Percentiles rank a stretch among this genome's conserved stretches.
These are phyloP conservation scores for Andrena marginata DNA, from an alignment of 2,888 invertebrate genomes.

Conservation along the genomic window DNA sequence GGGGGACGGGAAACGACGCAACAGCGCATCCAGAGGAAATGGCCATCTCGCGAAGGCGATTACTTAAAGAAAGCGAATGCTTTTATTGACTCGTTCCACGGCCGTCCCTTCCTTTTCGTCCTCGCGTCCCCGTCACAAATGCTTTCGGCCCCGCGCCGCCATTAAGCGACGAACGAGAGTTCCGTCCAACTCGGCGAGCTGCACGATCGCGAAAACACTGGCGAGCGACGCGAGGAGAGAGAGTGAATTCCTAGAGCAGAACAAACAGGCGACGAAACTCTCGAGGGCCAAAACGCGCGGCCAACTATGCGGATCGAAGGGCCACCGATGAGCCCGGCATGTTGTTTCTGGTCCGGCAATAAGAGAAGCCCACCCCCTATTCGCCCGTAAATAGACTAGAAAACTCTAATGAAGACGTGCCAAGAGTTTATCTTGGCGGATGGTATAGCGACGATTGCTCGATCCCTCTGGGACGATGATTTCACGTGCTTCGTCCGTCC, in stretches of 20 bases:
- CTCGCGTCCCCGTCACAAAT: constrained; percentile 47
- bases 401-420: constrained; percentile 84
- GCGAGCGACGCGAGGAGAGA: background rate
- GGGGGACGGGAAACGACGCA: background rate
- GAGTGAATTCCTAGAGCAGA: constrained; percentile 39
- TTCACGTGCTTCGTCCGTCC: constrained; percentile 58
- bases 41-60: constrained; percentile 48
- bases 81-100: constrained; percentile 66
- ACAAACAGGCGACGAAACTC: constrained; percentile 43
- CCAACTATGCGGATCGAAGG: constrained; percentile 49
- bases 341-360: constrained; percentile 80
- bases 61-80: constrained; percentile 59
- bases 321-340: constrained; percentile 56
- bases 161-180: constrained; percentile 61
- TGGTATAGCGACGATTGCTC: constrained; percentile 75
- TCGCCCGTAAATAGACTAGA: constrained; percentile 78
- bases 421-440: constrained; percentile 81
- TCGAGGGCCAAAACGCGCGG: constrained; percentile 24
- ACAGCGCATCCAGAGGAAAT: constrained; percentile 33
- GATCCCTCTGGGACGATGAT: constrained; percentile 78
- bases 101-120: constrained; percentile 26
- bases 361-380: constrained; percentile 69
- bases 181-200: constrained; percentile 20
- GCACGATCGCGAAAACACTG: constrained; percentile 53
- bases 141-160: constrained; percentile 58